Base-by-base conservation (phyloP, 2,888 invertebrate species). In the Acanthosepion esculentum region DNA sequence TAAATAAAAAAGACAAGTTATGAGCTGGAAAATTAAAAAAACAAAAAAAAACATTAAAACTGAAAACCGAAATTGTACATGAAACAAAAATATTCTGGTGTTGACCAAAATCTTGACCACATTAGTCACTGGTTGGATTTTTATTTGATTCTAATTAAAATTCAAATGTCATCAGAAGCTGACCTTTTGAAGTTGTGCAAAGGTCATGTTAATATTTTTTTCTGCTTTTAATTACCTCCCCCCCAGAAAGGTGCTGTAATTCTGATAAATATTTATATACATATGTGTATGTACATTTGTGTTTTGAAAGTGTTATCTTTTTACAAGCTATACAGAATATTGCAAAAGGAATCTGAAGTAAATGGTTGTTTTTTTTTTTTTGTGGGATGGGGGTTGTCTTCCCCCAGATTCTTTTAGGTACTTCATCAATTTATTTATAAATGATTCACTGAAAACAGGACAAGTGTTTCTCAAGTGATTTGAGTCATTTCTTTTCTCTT, bases 211-310 rank as follows among this genome's bases (percentile, higher is more conserved):
- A 78, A 78, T 33, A 33, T 33, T n/a, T n/a, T 78, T 33, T 78
- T 6, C 20, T 78, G 12, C n/a, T n/a, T 78, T 78, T 6, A 6
- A 23, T 6, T 23, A 3, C 23, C 20, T 26, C 91, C 48, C 48
- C 48, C 18, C 48, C 26, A 48, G 48, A 50, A 50, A 92, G 92
- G 92, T 92, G 48, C 48, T 48, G 53, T 48, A 48, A 53, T 48
- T 48, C n/a, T 50, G 92, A 48, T 92, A 92, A 48, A 48, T 92
- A 50, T 92, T 92, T 92, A 92, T 92, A 92, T 92, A 23, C 20
- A 50, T 92, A 92, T 48, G 6, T 48, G 48, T 92, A 20, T 92
- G 48, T 92, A 48, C 29, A 92, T 92, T 18, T 41, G 0, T 41
- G 92, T 92, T 23, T 33, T 29, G 41, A 48, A 78, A 33, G 78